phyloP scores from a whole-genome alignment of 2,888 invertebrate species.

The Imbricaverruca yamaguchii region DNA sequence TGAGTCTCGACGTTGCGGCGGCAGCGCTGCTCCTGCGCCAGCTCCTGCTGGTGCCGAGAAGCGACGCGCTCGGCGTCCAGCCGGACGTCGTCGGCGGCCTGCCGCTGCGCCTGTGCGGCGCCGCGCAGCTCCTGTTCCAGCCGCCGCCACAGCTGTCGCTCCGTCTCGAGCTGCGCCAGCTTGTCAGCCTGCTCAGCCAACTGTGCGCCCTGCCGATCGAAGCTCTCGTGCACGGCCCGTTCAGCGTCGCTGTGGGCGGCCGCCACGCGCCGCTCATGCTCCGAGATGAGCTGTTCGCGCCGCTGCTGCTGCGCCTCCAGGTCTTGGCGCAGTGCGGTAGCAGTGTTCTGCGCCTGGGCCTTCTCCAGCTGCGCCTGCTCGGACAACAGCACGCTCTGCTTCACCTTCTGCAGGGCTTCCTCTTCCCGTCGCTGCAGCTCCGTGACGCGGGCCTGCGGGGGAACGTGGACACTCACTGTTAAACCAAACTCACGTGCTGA shows the following conservation, averaged over 20 bases:
- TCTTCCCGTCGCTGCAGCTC: not conserved
- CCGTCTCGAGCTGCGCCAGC: not conserved
- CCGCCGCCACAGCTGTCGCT: not conserved
- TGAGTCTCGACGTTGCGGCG: not conserved
- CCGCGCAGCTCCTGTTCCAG: not conserved
- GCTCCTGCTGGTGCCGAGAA: not conserved
- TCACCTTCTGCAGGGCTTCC: not conserved
- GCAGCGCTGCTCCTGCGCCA: not conserved
- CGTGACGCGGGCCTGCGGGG: not conserved
- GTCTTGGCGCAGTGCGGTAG: not conserved
- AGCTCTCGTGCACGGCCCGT: not conserved
- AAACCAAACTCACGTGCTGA: no score
- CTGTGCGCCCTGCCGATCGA: not conserved
- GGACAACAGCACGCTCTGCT: not conserved
- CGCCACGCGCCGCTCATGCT: not conserved
- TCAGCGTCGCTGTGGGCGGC: not conserved
- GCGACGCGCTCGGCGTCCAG: not conserved
- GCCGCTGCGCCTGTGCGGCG: not conserved
- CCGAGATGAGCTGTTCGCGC: not conserved
- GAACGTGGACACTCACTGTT: not conserved
- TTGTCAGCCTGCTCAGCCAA: not conserved
- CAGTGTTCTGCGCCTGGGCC: not conserved
- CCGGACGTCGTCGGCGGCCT: not conserved
- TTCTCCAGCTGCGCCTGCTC: conserved; percentile 12
- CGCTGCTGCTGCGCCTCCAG: not conserved